Evolutionary conservation across 2,888 invertebrate species (phyloP).

Genomic region (Lycocerus yunnanus): DNA sequence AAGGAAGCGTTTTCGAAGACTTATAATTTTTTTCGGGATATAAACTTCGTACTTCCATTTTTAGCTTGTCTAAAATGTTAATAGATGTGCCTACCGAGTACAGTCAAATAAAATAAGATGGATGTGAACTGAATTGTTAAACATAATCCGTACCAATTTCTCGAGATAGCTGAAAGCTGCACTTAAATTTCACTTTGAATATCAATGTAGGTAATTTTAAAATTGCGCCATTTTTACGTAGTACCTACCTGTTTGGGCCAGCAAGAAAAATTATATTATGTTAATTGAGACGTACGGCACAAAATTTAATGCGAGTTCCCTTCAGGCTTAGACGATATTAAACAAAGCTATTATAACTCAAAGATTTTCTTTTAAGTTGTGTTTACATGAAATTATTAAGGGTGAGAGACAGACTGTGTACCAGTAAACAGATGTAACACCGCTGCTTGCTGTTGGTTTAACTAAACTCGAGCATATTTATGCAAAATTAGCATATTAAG

Average conservation of each 20-base stretch:
- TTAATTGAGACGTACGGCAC: neutral
- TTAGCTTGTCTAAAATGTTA: neutral
- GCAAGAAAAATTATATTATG: neutral
- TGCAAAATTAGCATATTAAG: neutral
- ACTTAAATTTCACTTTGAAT: neutral
- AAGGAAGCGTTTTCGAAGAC: neutral
- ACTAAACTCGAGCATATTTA: neutral
- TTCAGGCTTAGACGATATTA: neutral
- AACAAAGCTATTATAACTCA: neutral
- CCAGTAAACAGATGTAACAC: neutral
- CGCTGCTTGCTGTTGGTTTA: neutral
- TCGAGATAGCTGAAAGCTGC: neutral
- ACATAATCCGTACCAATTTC: neutral
- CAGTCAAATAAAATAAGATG: neutral
- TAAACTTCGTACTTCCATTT: neutral
- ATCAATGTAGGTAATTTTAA: neutral
- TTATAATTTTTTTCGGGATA: neutral
- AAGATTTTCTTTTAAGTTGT: neutral
- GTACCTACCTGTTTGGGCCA: no score
- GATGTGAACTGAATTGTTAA: neutral
- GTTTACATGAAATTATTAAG: neutral
- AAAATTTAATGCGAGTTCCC: neutral
- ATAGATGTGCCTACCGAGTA: neutral
- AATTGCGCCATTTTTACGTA: neutral
- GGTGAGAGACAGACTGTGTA: neutral